phyloP scores from a whole-genome alignment of 1,140 invertebrate species.

The Stegodyphus dumicola region DNA sequence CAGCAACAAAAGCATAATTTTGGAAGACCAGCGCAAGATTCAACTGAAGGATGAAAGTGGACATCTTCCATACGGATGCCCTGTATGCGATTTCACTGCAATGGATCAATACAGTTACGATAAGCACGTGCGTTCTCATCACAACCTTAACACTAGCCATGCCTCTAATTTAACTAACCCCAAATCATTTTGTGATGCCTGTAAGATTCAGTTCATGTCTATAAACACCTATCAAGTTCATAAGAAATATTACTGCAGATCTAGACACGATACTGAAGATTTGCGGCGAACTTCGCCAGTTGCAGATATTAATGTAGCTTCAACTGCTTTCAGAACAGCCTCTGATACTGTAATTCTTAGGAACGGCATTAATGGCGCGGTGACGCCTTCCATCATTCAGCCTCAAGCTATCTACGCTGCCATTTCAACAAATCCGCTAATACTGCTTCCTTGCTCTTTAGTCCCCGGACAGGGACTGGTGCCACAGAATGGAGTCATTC shows the following conservation, averaged over 20 bases:
- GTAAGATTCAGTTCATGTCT: conserved; percentile 90
- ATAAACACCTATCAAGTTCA: conserved; percentile 90
- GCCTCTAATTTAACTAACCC: conserved; percentile 16
- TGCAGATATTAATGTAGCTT: conserved; percentile 68
- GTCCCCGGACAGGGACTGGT: conserved; percentile 73
- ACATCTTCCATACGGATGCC: too few species aligned
- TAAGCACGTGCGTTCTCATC: too few species aligned
- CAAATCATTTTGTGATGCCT: conserved; percentile 85
- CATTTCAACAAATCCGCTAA: conserved; percentile 88
- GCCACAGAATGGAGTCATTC: conserved; percentile 74
- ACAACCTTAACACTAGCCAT: too few species aligned
- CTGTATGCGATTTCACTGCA: too few species aligned
- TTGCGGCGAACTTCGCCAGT: conserved; percentile 58
- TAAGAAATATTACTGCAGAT: conserved; percentile 93
- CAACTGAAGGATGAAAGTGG: too few species aligned
- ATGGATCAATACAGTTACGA: too few species aligned
- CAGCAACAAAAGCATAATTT: too few species aligned
- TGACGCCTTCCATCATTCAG: conserved; percentile 24
- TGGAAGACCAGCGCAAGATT: too few species aligned
- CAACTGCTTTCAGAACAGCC: conserved; percentile 68
- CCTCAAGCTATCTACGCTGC: conserved; percentile 70
- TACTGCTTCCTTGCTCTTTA: conserved; percentile 85
- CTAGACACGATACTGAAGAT: conserved; percentile 75
- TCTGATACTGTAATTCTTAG: conserved; percentile 24
- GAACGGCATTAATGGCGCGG: background rate